Percentiles rank a stretch among this genome's conserved stretches.
Evolutionary conservation across 2,113 vertebrate species (phyloP).

Genomic region (Aphyosemion australe): DNA sequence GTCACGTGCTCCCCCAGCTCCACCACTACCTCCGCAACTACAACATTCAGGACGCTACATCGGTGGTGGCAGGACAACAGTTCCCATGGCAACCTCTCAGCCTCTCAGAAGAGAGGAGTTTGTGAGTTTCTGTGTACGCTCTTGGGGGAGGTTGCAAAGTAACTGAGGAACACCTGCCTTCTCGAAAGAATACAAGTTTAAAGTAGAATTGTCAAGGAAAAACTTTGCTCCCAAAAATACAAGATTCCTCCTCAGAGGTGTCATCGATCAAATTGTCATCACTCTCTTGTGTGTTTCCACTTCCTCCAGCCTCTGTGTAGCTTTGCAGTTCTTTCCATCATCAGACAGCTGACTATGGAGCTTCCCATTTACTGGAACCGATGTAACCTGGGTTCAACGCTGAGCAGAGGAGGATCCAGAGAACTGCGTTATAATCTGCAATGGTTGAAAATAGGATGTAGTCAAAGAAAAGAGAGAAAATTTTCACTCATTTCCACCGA

Average conservation of each 20-base stretch:
- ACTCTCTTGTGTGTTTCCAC: constrained; percentile 44
- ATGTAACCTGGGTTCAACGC: constrained; percentile 2
- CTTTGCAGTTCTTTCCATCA: constrained; percentile 64
- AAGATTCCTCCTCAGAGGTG: constrained; percentile 18
- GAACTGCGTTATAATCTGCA: background rate
- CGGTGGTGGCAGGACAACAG: constrained; percentile 61
- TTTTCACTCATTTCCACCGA: background rate
- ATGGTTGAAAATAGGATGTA: no score
- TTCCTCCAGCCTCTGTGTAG: constrained; percentile 58
- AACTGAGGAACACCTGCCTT: constrained; percentile 46
- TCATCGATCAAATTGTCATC: constrained; percentile 26
- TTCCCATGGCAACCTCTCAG: constrained; percentile 74
- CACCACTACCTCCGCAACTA: constrained; percentile 54
- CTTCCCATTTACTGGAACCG: constrained; percentile 28
- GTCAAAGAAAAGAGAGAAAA: background rate
- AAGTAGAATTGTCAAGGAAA: background rate
- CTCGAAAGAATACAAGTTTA: background rate
- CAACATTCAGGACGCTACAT: constrained; percentile 62
- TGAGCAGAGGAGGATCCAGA: background rate
- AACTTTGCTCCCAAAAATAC: constrained; percentile 9
- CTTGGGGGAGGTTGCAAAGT: constrained; percentile 28
- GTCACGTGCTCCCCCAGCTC: background rate
- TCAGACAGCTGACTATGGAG: constrained; percentile 21
- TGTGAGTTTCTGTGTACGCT: constrained; percentile 40
- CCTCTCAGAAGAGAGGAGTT: constrained; percentile 62